Evolutionary conservation across 2,113 vertebrate species (phyloP).

Genomic region (Sus scrofa): T2T-Sscrofa CM000814.6:66939501-66940000

Average conservation of each 20-base stretch:
- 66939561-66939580: constrained; percentile 65
- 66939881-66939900: background rate
- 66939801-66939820: background rate
- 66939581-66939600: constrained; percentile 79
- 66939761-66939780: background rate
- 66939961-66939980: background rate
- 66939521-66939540: constrained; percentile 51
- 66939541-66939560: constrained; percentile 62
- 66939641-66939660: constrained; percentile 69
- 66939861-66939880: background rate
- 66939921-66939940: background rate
- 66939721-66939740: background rate
- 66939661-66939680: constrained; percentile 46
- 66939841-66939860: background rate
- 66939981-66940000: background rate
- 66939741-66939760: background rate
- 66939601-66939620: constrained; percentile 70
- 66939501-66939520: constrained; percentile 70
- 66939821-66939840: background rate
- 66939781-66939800: background rate
- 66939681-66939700: constrained; percentile 45
- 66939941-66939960: background rate
- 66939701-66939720: background rate
- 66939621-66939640: constrained; percentile 70
- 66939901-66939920: too few species aligned